Percentiles rank a stretch among this genome's conserved stretches.
These are phyloP conservation scores for Scartelaos histophorus DNA, from an alignment of 2,113 vertebrate genomes.

Conservation along the genomic window DNA sequence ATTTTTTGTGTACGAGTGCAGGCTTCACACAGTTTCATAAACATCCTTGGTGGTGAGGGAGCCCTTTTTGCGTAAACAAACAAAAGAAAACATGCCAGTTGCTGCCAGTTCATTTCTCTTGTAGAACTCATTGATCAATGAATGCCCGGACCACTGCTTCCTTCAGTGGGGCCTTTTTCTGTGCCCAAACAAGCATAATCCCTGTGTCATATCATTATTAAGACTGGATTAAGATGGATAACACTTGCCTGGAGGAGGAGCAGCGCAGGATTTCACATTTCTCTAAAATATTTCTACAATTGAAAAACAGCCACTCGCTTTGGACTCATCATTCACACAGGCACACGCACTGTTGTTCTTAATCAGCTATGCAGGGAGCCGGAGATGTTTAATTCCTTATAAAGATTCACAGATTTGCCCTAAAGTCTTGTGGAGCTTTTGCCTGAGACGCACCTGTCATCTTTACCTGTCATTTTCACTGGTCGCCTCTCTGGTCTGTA, in stretches of 20 bases:
- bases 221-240: slow-evolving; percentile 5
- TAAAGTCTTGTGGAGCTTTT: neutral
- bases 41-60: neutral
- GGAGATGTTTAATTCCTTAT: neutral
- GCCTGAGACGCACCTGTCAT: neutral
- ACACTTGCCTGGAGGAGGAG: neutral
- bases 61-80: neutral
- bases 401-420: neutral
- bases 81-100: neutral
- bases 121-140: neutral
- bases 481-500: slow-evolving; percentile 11
- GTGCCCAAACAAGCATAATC: slow-evolving; percentile 1
- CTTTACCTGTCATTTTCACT: neutral
- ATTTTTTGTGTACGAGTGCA: too few relatives aligned
- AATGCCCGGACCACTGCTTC: neutral
- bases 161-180: neutral
- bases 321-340: neutral
- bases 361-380: neutral
- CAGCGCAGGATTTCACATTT: slow-evolving; percentile 2
- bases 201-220: slow-evolving; percentile 5
- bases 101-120: neutral
- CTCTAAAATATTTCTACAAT: slow-evolving; percentile 8
- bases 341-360: neutral
- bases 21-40: neutral
- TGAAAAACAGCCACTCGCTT: slow-evolving; percentile 3